Percentiles rank a stretch among this genome's conserved stretches.
These are phyloP conservation scores for Tyto alba DNA, from an alignment of 2,113 vertebrate species.

Conservation along the genomic window DNA sequence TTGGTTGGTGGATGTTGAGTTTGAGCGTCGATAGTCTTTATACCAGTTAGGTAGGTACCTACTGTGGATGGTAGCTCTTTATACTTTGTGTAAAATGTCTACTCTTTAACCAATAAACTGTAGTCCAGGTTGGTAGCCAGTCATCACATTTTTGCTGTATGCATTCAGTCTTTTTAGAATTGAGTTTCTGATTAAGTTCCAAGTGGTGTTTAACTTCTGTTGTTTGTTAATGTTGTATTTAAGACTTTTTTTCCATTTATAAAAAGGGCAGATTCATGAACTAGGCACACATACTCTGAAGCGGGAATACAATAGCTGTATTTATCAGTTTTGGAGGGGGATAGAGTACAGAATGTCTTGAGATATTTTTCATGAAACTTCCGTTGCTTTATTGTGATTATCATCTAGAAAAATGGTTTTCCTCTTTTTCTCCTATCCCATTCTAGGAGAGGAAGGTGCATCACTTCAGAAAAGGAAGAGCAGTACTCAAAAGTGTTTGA, in stretches of 20 bases:
- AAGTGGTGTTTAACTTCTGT: not conserved
- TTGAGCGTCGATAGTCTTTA: not conserved
- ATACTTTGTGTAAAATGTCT: not conserved
- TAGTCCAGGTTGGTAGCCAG: not conserved
- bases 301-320: not conserved
- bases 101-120: not conserved
- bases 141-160: not conserved
- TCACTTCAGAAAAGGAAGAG: slow-evolving; percentile 73
- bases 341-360: not conserved
- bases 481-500: slow-evolving; percentile 71
- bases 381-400: not conserved
- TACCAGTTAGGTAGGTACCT: not conserved
- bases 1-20: not conserved
- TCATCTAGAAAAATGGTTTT: not conserved
- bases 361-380: not conserved
- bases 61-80: not conserved
- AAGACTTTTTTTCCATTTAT: not conserved
- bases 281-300: not conserved
- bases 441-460: slow-evolving; percentile 68
- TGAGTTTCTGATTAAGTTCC: not conserved
- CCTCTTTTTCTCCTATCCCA: not conserved
- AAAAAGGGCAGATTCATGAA: rapidly evolving
- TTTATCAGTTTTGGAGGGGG: not conserved
- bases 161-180: not conserved
- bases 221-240: not conserved